Evolutionary conservation across 2,797 vertebrate species (phyloP), one percentile per base, ranked within the genome.

Genomic region (Hyperoplus immaculatus): DNA sequence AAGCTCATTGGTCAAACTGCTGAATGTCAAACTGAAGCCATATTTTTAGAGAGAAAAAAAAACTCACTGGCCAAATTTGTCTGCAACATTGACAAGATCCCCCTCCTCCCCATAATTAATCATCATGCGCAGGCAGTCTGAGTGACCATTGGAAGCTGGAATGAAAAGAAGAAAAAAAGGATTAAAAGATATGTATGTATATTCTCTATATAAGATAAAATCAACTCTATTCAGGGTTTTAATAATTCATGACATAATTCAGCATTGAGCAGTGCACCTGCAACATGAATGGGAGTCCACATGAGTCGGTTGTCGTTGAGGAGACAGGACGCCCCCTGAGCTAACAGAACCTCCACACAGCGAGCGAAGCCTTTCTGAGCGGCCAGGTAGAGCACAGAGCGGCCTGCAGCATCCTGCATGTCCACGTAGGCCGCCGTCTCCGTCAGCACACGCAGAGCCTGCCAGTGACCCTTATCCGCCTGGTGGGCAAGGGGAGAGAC

Each of bases 401-500:
- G 96, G 47, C 98, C 98, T 4, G 94, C 95, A 50, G 95, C 95
- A 54, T 99, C 97, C 92, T 97, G 96, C 87, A 98, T 96, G 1
- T 99, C 97, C 89, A 98, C 96, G 47, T 97, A 98, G 85, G 98
- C 97, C 46, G 98, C 95, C 1, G 97, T 98, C 92, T 99, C 97
- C 0, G 97, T 97, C 85, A 99, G 96, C 11, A 98, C 96, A 80
- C 96, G 97, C 80, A 99, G 95, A 54, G 97, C 97, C 94, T 99
- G 97, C 96, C 96, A 97, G 95, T 99, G 98, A 92, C 98, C 97
- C 7, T 97, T 96, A 87, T 97, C 99, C 90, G 98, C 98, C 98
- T 99, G 88, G 36, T 5, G 21, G 38, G 64, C 51, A 69, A 72
- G 39, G 62, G 18, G 8, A 68, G 21, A 58, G 29, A 16, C 21